Evolutionary conservation across 2,113 vertebrate genomes (phyloP), one percentile per base, ranked within the genome.

Genomic region (Paracanthobrama guichenoti): DNA sequence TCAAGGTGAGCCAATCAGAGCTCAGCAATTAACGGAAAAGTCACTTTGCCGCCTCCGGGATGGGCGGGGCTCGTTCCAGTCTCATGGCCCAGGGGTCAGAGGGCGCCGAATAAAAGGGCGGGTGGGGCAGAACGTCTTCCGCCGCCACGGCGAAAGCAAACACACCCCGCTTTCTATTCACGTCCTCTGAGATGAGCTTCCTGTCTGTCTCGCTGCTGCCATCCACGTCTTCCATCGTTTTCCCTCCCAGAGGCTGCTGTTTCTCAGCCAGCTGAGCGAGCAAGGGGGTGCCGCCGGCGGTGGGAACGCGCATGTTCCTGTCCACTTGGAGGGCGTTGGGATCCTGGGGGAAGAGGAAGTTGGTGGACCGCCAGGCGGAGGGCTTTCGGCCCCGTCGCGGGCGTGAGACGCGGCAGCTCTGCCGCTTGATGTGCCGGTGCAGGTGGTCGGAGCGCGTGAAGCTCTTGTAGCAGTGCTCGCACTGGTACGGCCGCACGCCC

Each of bases 401-500:
- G 39, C 97, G 93, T 0, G 96, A 95, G 50, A 97, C 92, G 3
- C 96, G 96, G 90, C 98, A 99, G 93, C 98, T 99, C 92, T 98
- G 97, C 79, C 97, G 94, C 87, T 99, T 99, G 93, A 98, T 97
- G 94, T 99, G 97, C 77, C 98, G 95, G 84, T 98, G 97, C 64
- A 99, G 96, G 93, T 98, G 98, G 92, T 99, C 97, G 0, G 97
- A 99, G 82, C 97, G 96, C 1, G 98, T 98, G 94, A 99, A 99
- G 86, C 97, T 99, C 89, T 99, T 99, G 95, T 98, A 99, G 96
- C 98, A 99, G 93, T 98, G 97, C 93, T 98, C 96, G 3, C 98
- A 99, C 93, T 99, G 97, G 93, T 99, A 99, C 13, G 98, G 98
- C 44, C 98, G 94, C 84, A 99, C 94, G 3, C 98, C 98, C 0